These are phyloP conservation scores for Chamaedrilus cognettii DNA, from an alignment of 2,888 invertebrate genomes.

Conservation along the genomic window DNA sequence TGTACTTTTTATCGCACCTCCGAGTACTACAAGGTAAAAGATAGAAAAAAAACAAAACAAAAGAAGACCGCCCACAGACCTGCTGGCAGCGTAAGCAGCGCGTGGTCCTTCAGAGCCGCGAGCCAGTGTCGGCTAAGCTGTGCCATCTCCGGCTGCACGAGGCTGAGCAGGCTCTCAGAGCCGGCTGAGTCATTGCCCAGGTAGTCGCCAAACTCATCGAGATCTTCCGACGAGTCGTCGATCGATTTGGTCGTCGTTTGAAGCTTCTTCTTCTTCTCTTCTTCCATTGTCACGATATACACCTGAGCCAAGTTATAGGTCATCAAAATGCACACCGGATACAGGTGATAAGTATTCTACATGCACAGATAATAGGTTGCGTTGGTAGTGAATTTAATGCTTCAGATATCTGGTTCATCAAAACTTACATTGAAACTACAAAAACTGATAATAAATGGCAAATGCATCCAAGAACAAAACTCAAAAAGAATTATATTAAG, in stretches of 20 bases:
- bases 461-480: too few species aligned
- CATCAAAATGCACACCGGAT: too few species aligned
- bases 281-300: slow-evolving; percentile 87
- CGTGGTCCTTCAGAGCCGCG: slow-evolving; percentile 92
- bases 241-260: slow-evolving; percentile 51
- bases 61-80: slow-evolving; percentile 49
- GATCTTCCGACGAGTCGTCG: background rate
- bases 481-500: too few species aligned
- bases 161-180: slow-evolving; percentile 69
- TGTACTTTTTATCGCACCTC: too few species aligned
- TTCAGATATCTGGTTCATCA: too few species aligned
- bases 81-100: slow-evolving; percentile 81
- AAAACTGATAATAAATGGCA: too few species aligned
- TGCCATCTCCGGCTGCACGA: slow-evolving; percentile 92
- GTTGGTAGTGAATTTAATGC: too few species aligned
- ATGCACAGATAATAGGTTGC: too few species aligned
- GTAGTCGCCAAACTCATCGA: slow-evolving; percentile 31
- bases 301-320: slow-evolving; percentile 61
- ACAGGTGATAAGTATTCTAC: too few species aligned
- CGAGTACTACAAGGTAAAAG: too few species aligned
- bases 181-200: slow-evolving; percentile 55
- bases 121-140: slow-evolving; percentile 94
- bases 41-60: too few species aligned
- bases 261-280: slow-evolving; percentile 60
- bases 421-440: too few species aligned